Conservation (phyloP, 2,797 vertebrate species). For the Notoglanidium macrostoma region DNA sequence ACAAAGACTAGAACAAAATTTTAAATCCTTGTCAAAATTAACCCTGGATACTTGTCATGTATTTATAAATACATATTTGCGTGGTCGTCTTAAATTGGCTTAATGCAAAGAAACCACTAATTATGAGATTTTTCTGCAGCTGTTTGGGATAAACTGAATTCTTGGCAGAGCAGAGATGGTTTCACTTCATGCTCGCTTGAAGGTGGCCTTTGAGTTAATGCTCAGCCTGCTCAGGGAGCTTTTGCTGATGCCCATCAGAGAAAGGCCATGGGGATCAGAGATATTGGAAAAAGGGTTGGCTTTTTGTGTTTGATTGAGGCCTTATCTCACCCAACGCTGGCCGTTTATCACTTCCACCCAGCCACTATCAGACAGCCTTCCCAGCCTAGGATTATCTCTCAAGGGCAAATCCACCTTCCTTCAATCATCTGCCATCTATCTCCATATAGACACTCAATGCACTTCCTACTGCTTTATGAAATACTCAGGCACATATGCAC, state of each 20-base stretch:
- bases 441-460: constrained; percentile 25
- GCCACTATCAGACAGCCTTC: constrained; percentile 62
- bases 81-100: background rate
- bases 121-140: constrained; percentile 50
- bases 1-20: no score
- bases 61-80: background rate
- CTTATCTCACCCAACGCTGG: constrained; percentile 69
- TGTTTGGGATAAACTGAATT: constrained; percentile 36
- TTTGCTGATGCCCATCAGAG: constrained; percentile 51
- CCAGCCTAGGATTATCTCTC: constrained; percentile 76
- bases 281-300: constrained; percentile 51
- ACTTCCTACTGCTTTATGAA: constrained; percentile 16
- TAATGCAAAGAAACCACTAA: background rate
- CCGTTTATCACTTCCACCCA: constrained; percentile 73
- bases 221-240: constrained; percentile 27
- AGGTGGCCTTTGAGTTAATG: constrained; percentile 51
- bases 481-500: constrained; percentile 7
- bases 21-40: no score
- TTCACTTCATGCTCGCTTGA: constrained; percentile 21
- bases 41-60: background rate
- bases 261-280: constrained; percentile 55
- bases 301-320: constrained; percentile 73
- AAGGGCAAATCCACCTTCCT: constrained; percentile 76
- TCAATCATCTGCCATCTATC: constrained; percentile 74
- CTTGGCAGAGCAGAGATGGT: constrained; percentile 2